Base-by-base conservation (phyloP, 1,140 invertebrate species). In the Colletes latitarsis region DNA sequence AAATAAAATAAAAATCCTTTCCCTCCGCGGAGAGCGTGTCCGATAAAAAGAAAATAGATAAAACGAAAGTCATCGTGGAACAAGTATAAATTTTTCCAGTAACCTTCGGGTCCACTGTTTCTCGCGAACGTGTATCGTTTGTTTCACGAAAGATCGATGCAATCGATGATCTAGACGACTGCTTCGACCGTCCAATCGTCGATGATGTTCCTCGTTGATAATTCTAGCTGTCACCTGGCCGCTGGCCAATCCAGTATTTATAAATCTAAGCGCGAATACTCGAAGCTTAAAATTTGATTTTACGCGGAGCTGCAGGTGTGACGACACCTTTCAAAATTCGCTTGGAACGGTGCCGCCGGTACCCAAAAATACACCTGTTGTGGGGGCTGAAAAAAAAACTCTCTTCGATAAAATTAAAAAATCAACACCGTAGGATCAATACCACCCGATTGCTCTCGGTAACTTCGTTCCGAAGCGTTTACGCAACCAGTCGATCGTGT, bases 211-310 rank as follows among this genome's bases (percentile, higher is more conserved):
- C 19, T 63, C n/a, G n/a, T 19, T 68, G 64, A 68, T 76, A 21
- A 76, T 76, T 76, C 64, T 76, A 57, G 41, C 41, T 21, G 39
- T 21, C 46, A n/a, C 30, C 49, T 76, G 74, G 74, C 63, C 74
- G 1, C 63, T 17, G 63, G 63, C 74, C 74, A 76, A 67, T 76
- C 49, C 52, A 46, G 52, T 76, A 76, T 76, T 76, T 76, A 46
- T 68, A 76, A 76, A 76, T 41, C 74, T 68, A 68, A 68, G 68
- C n/a, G 74, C 52, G 52, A 46, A 67, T 46, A 21, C 57, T 57
- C 52, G 49, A n/a, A 70, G 57, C 46, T 60, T 52, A 17, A 52
- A 77, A 77, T 58, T 69, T 19, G 57, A 49, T 69, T 71, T 62
- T 62, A n/a, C 9, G 6, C 46, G 62, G 30, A 30, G 46, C 60